A percentile compares a stretch with the other conserved stretches of the same genome.
phyloP scores from a whole-genome alignment of 2,797 vertebrate genomes.

The Threskiornis aethiopicus region DNA sequence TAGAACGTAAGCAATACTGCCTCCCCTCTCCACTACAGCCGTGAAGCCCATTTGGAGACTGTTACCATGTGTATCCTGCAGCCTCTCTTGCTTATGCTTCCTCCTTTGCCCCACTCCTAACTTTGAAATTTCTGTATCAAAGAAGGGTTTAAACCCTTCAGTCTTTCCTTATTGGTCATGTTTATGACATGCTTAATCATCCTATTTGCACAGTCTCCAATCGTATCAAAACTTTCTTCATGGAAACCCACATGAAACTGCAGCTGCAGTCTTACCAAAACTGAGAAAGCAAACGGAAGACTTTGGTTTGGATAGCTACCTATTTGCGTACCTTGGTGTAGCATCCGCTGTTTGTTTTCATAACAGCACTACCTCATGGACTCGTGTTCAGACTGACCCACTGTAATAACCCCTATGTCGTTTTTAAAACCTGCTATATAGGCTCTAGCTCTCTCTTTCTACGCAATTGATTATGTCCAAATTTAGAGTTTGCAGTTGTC shows the following conservation, averaged over 20 bases:
- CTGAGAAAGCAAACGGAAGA: background rate
- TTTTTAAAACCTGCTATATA: accelerated
- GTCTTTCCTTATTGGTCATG: background rate
- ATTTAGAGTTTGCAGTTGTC: background rate
- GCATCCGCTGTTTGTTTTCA: background rate
- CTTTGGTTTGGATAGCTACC: background rate
- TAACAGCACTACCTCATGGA: background rate
- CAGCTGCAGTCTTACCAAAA: background rate
- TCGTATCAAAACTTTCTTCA: too few species aligned
- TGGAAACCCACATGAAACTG: background rate
- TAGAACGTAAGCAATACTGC: accelerated
- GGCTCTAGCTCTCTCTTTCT: background rate
- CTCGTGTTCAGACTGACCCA: background rate
- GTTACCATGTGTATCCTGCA: background rate
- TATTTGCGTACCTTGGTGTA: background rate
- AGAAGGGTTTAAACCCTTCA: background rate
- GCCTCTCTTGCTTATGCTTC: background rate
- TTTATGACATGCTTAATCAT: background rate
- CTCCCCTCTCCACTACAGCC: background rate
- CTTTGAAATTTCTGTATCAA: background rate
- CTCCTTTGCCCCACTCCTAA: background rate
- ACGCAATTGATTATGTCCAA: background rate
- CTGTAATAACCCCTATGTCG: background rate
- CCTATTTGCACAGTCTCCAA: background rate
- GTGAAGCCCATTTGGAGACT: background rate